Evolutionary conservation across 2,797 vertebrate species (phyloP).

Genomic region (Manis crassicaudata): DNA sequence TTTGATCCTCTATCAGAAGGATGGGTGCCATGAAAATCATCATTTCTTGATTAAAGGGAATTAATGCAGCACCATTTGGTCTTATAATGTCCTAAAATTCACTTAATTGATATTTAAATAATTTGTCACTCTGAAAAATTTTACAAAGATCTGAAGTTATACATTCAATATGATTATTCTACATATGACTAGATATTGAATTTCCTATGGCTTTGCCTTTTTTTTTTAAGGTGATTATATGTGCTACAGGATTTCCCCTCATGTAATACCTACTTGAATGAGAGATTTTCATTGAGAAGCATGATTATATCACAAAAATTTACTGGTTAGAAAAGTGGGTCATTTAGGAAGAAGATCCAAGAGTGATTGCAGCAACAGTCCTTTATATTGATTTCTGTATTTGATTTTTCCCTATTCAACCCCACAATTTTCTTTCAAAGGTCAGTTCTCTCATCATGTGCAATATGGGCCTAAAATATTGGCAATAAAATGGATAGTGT

Average conservation of each 20-base stretch:
- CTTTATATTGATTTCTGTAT: slow-evolving; percentile 38
- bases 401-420: slow-evolving; percentile 2
- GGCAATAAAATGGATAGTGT: slow-evolving; percentile 63
- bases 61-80: background rate
- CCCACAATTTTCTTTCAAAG: slow-evolving; percentile 60
- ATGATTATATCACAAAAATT: slow-evolving; percentile 36
- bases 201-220: background rate
- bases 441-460: slow-evolving; percentile 30
- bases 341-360: background rate
- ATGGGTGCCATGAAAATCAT: background rate
- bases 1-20: background rate
- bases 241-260: background rate
- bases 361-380: slow-evolving; percentile 41
- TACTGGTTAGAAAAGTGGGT: slow-evolving; percentile 35
- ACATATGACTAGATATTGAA: background rate
- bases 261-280: background rate
- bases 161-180: background rate
- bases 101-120: slow-evolving; percentile 26
- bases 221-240: background rate
- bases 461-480: slow-evolving; percentile 51
- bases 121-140: slow-evolving; percentile 2
- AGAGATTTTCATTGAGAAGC: slow-evolving; percentile 33
- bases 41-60: background rate
- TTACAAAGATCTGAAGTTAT: background rate
- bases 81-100: background rate